A percentile compares a stretch with the other conserved stretches of the same genome.
Conservation (phyloP, 2,797 vertebrate species). For the Diceros bicornis region DNA sequence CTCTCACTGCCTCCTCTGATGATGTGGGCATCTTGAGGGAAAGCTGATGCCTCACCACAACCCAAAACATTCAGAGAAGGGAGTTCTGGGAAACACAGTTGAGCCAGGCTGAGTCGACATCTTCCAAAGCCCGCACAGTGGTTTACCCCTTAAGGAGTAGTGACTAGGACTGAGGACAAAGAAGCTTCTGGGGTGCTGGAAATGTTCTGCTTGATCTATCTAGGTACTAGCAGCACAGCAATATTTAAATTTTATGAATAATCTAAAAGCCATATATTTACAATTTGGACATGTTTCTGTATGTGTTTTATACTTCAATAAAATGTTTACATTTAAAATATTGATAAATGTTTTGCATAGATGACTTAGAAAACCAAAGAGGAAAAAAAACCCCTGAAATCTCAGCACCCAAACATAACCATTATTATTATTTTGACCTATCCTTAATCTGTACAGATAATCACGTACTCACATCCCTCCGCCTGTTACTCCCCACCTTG, state of each 20-base stretch:
- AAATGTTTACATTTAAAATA: background rate
- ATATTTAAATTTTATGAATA: background rate
- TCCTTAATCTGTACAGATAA: background rate
- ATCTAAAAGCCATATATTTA: background rate
- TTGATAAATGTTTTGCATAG: background rate
- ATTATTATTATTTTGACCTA: background rate
- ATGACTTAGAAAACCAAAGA: constrained; percentile 17
- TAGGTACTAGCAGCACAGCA: background rate
- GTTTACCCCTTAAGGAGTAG: background rate
- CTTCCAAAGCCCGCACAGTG: background rate
- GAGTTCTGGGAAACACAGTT: background rate
- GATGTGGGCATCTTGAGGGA: background rate
- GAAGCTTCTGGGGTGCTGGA: background rate
- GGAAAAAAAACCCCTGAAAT: background rate
- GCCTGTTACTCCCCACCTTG: background rate
- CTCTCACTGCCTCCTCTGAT: background rate
- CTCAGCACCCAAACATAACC: background rate
- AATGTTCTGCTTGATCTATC: background rate
- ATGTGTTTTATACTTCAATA: background rate
- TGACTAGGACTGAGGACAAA: background rate
- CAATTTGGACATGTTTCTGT: background rate
- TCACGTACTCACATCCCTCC: accelerated
- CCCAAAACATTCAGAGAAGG: background rate
- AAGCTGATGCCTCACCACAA: background rate
- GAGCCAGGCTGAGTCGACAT: background rate